Percentiles rank a stretch among this genome's conserved stretches.
Conservation (phyloP, 1,140 invertebrate genomes). For the Drosophila takahashii region DNA sequence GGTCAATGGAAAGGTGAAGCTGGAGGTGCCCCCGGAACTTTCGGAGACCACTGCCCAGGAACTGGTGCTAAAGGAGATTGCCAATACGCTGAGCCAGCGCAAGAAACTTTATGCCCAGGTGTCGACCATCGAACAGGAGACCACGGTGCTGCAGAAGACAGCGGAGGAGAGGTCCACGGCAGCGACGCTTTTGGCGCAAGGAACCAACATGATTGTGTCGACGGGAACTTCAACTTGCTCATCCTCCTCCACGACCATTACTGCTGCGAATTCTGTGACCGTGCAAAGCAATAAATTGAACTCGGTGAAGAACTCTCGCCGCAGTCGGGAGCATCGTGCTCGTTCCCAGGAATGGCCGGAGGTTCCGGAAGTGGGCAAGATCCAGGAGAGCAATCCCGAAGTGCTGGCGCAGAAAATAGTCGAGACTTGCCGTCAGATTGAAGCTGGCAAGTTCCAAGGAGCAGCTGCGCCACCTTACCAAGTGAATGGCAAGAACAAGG, state of each 20-base stretch:
- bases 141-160: slow-evolving; percentile 89
- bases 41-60: slow-evolving; percentile 90
- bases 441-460: slow-evolving; percentile 89
- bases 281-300: slow-evolving; percentile 61
- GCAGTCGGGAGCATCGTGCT: slow-evolving; percentile 90
- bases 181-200: slow-evolving; percentile 83
- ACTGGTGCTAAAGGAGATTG: slow-evolving; percentile 93
- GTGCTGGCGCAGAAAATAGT: slow-evolving; percentile 94
- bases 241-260: slow-evolving; percentile 31
- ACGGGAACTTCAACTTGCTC: slow-evolving; percentile 35
- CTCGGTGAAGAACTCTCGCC: slow-evolving; percentile 86
- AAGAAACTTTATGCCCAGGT: slow-evolving; percentile 93
- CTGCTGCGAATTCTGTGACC: slow-evolving; percentile 20
- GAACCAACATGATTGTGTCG: slow-evolving; percentile 81
- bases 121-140: slow-evolving; percentile 90
- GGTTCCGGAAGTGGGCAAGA: slow-evolving; percentile 94
- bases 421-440: slow-evolving; percentile 94
- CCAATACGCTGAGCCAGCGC: slow-evolving; percentile 91
- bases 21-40: slow-evolving; percentile 76
- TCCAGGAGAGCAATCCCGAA: slow-evolving; percentile 96
- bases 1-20: slow-evolving; percentile 69
- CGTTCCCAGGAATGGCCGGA: slow-evolving; percentile 96
- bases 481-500: slow-evolving; percentile 45
- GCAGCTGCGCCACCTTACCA: slow-evolving; percentile 23
- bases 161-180: slow-evolving; percentile 88